Evolutionary conservation across 2,888 invertebrate genomes (phyloP).

Genomic region (Rapana venosa): DNA sequence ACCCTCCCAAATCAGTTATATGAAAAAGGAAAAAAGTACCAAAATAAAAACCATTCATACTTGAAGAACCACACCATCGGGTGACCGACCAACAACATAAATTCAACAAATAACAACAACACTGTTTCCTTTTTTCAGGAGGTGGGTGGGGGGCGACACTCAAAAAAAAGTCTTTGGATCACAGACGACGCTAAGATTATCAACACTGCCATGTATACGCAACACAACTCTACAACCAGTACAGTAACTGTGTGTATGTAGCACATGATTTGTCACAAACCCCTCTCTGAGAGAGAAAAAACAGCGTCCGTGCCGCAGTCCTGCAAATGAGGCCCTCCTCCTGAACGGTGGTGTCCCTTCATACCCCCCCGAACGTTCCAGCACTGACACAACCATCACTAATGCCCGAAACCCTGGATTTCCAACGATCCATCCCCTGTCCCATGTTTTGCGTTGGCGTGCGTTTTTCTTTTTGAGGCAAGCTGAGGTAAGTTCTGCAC

Average conservation of each 20-base stretch:
- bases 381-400: background rate
- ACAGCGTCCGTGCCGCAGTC: too few relatives aligned
- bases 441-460: background rate
- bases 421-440: background rate
- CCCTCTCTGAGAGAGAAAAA: background rate
- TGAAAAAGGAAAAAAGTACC: background rate
- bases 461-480: background rate
- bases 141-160: slow-evolving; percentile 12
- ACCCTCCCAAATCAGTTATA: too few relatives aligned
- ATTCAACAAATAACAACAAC: slow-evolving; percentile 7
- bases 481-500: slow-evolving; percentile 4
- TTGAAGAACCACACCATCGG: background rate
- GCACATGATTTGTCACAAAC: background rate
- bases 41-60: background rate
- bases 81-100: background rate
- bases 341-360: background rate
- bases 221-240: slow-evolving; percentile 8
- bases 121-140: background rate
- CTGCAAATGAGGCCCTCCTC: background rate
- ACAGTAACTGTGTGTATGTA: background rate
- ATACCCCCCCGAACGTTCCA: background rate
- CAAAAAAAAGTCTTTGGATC: slow-evolving; percentile 28
- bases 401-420: slow-evolving; percentile 32
- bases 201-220: background rate
- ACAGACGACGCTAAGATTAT: slow-evolving; percentile 42